Evolutionary conservation across 2,888 invertebrate species (phyloP).

Genomic region (Asteroscopus sphinx): DNA sequence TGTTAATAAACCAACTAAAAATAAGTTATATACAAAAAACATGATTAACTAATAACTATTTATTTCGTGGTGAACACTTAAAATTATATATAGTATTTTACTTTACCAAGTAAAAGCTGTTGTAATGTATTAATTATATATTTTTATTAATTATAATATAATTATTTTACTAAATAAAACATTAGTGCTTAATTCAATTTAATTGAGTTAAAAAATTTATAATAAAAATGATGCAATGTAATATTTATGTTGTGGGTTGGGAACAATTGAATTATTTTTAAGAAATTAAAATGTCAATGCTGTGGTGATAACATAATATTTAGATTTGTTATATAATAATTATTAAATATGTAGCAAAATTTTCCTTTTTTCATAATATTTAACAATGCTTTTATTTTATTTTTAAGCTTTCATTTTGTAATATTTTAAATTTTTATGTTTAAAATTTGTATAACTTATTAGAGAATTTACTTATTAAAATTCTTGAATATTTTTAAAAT

Average conservation of each 20-base stretch:
- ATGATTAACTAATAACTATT: no score
- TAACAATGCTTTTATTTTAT: not conserved
- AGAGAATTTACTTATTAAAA: not conserved
- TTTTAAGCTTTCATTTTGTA: not conserved
- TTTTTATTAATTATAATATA: no score
- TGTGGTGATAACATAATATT: slow-evolving; percentile 79
- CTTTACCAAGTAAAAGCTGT: no score
- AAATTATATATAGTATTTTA: no score
- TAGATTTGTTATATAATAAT: slow-evolving; percentile 70
- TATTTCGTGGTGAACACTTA: no score
- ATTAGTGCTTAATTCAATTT: slow-evolving; percentile 4
- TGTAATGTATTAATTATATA: no score
- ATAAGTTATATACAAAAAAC: no score
- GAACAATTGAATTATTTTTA: slow-evolving; percentile 14
- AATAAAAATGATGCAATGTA: no score
- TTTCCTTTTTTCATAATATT: not conserved
- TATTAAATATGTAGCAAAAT: slow-evolving; percentile 19
- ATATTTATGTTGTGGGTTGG: slow-evolving; percentile 1
- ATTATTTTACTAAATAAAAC: no score
- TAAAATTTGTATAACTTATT: not conserved
- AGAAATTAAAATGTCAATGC: slow-evolving; percentile 69
- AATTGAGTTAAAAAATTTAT: slow-evolving; percentile 6
- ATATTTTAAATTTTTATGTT: not conserved
- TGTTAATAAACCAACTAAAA: no score
- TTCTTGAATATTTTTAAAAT: not conserved